Evolutionary conservation across 1,140 invertebrate species (phyloP).

Genomic region (Papilio machaon): DNA sequence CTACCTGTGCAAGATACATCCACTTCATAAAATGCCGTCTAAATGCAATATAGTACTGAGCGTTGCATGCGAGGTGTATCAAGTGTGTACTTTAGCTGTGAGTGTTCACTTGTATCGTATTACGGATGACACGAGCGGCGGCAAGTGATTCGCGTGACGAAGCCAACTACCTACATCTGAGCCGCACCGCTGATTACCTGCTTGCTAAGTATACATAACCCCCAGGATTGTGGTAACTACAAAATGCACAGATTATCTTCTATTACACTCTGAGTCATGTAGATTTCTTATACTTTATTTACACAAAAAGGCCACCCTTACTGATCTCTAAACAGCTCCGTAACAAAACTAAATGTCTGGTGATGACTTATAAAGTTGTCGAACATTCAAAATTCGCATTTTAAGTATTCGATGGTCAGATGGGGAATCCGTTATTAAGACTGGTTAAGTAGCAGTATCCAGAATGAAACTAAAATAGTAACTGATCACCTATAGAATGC

Average conservation of each 20-base stretch:
- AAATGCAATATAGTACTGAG: background rate
- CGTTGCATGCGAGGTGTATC: background rate
- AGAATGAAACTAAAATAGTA: background rate
- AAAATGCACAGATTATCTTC: too few species aligned
- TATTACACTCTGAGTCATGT: too few species aligned
- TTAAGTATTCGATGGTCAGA: too few species aligned
- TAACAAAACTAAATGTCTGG: too few species aligned
- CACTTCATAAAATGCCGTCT: background rate
- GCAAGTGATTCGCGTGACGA: conserved; percentile 19
- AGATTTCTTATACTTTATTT: too few species aligned
- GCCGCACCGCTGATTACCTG: background rate
- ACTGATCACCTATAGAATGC: conserved; percentile 73
- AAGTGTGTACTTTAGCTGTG: conserved; percentile 13
- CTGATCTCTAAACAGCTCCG: too few species aligned
- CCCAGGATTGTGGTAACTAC: too few species aligned
- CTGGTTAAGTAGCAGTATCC: background rate
- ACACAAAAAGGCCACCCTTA: too few species aligned
- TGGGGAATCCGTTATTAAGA: too few species aligned
- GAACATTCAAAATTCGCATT: too few species aligned
- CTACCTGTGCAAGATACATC: background rate
- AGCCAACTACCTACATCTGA: conserved; percentile 14
- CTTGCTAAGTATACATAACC: background rate
- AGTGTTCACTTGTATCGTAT: conserved; percentile 14
- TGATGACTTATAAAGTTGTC: too few species aligned
- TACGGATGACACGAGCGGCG: conserved; percentile 17